A percentile compares a stretch with the other conserved stretches of the same genome.
phyloP scores from a whole-genome alignment of 2,888 invertebrate genomes.

The Phrixothrix hirtus region DNA sequence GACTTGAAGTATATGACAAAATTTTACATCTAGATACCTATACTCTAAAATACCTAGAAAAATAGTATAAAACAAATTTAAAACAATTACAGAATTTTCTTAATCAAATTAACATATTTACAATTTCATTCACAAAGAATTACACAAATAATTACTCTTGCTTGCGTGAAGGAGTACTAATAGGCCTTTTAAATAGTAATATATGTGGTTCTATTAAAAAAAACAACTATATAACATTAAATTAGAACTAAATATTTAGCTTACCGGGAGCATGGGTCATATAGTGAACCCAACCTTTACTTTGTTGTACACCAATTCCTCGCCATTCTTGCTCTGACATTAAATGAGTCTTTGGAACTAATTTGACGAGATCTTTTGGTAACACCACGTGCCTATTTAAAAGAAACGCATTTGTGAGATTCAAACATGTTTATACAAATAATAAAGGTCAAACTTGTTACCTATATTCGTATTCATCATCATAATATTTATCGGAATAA shows the following conservation, averaged over 20 bases:
- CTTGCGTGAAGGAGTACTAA: slow-evolving; percentile 58
- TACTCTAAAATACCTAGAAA: neutral
- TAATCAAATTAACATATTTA: slow-evolving; percentile 16
- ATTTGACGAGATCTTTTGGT: slow-evolving; percentile 87
- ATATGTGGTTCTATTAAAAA: slow-evolving; percentile 82
- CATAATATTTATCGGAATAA: slow-evolving; percentile 92
- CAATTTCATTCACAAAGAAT: slow-evolving; percentile 4
- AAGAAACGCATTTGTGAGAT: slow-evolving; percentile 36
- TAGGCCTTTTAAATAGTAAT: slow-evolving; percentile 79
- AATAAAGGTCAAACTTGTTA: too few species aligned
- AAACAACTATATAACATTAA: too few species aligned
- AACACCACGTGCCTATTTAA: slow-evolving; percentile 85
- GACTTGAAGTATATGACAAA: too few species aligned
- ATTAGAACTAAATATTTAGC: too few species aligned
- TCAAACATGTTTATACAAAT: neutral
- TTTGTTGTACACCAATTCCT: slow-evolving; percentile 92
- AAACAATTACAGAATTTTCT: neutral
- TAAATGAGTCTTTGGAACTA: slow-evolving; percentile 88
- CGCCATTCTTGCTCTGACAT: slow-evolving; percentile 96
- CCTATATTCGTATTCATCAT: slow-evolving; percentile 92
- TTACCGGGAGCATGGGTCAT: slow-evolving; percentile 94
- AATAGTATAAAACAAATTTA: neutral
- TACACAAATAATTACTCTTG: neutral
- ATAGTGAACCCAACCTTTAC: slow-evolving; percentile 96
- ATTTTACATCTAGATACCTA: too few species aligned